Base-by-base conservation (phyloP, 1,140 invertebrate species). In the Hylaeus volcanicus region DNA sequence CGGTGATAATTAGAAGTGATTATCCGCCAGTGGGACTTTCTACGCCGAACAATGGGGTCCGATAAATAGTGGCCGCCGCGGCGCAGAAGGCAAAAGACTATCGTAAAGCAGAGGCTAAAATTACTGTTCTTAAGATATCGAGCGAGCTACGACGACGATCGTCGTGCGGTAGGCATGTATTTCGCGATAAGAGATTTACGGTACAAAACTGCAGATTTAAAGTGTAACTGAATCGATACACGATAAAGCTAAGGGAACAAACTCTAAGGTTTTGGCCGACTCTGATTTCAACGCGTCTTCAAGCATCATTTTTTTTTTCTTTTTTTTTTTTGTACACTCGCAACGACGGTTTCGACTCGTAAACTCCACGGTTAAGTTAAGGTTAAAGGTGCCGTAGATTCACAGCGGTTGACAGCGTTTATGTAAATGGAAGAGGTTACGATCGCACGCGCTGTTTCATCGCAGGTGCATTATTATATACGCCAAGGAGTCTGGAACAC, bases 1-100 rank as follows among this genome's bases (percentile, higher is more conserved):
- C 81, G 43, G 73, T 83, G 81, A 87, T 87, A 87, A 87, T 87
- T 86, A 87, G 77, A 80, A 80, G 69, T 74, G 77, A 87, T 87
- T 87, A 87, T 86, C 84, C 74, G 58, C 76, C 53, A 55, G 65
- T 26, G 51, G 64, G 43, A 87, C 84, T 87, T 87, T 87, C 81
- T 83, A 86, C 74, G 60, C 70, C 43, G 84, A 86, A 86, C 85
- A 87, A 87, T 87, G 81, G 76, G 26, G 14, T 12, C 12, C 72
- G 84, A 87, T 87, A 87, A 87, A 86, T 83, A 76, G 58, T 55
- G 74, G 65, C 71, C 71, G 56, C 58, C 56, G 66, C 63, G 60
- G 56, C 55, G 78, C 71, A 82, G 75, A 45, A 63, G 58, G 68
- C 68, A 74, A 73, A 74, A 68, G 53, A 70, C 71, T 72, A 69